phyloP scores from a whole-genome alignment of 53 echinoderm and acorn worm genomes.

The Hippasteria phrygiana region DNA sequence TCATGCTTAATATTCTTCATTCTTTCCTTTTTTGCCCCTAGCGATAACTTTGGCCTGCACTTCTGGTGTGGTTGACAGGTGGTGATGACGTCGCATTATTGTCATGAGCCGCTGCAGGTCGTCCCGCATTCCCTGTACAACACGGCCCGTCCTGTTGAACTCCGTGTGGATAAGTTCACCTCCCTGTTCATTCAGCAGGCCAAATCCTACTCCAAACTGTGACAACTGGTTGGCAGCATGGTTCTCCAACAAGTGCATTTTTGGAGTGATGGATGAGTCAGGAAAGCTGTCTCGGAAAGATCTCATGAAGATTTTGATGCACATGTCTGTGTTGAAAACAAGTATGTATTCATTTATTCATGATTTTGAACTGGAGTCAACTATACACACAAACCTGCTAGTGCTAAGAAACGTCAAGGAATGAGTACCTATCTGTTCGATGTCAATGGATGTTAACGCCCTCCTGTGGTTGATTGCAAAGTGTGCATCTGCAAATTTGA shows the following conservation, averaged over 20 bases:
- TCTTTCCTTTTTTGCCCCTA: not conserved
- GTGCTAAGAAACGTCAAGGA: not conserved
- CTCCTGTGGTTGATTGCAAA: constrained; percentile 15
- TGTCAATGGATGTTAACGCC: not conserved
- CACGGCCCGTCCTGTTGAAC: constrained; percentile 44
- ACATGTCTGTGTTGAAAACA: not conserved
- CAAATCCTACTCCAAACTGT: constrained; percentile 30
- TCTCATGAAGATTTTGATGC: constrained; percentile 38
- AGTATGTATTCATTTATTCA: not conserved
- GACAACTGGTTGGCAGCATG: constrained; percentile 32
- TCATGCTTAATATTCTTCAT: not conserved
- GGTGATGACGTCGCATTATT: constrained; percentile 22
- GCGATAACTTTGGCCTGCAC: constrained; percentile 6
- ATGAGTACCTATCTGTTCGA: not conserved
- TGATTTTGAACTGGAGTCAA: not conserved
- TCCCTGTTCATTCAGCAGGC: constrained; percentile 60
- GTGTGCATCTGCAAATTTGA: constrained; percentile 25
- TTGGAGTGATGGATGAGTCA: constrained; percentile 44
- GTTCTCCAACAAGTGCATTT: constrained; percentile 54
- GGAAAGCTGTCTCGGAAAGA: constrained; percentile 31
- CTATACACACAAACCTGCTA: not conserved
- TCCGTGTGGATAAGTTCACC: constrained; percentile 60
- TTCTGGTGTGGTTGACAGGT: constrained; percentile 30
- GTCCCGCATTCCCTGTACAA: constrained; percentile 38
- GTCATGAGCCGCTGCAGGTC: constrained; percentile 22